These are phyloP conservation scores for Melieria crassipennis DNA, from an alignment of 2,888 invertebrate genomes.

Conservation along the genomic window DNA sequence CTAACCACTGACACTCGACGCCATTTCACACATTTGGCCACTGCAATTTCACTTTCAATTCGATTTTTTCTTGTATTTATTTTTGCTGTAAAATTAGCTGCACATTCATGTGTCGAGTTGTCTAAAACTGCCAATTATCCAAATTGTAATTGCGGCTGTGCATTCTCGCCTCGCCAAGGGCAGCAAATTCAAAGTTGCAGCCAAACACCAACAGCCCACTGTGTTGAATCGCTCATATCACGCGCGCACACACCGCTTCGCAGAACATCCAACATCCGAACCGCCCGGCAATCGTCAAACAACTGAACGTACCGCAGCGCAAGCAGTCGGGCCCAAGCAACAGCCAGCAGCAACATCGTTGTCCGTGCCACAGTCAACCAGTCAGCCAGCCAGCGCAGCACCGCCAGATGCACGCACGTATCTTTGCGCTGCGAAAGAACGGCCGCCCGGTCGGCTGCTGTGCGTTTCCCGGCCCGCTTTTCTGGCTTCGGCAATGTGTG, in stretches of 20 bases:
- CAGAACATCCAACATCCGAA: conserved; percentile 48
- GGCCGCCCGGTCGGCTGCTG: conserved; percentile 6
- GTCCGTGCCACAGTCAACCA: background rate
- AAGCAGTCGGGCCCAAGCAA: conserved; percentile 11
- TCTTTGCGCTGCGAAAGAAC: conserved; percentile 34
- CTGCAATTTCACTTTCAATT: no score
- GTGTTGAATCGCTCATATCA: background rate
- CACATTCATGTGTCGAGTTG: no score
- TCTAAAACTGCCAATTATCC: conserved; percentile 9
- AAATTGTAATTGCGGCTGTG: conserved; percentile 31
- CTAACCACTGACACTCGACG: no score
- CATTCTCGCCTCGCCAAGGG: conserved; percentile 20
- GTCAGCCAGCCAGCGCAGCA: conserved; percentile 7
- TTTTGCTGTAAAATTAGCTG: no score
- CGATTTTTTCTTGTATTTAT: no score
- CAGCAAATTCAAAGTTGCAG: background rate
- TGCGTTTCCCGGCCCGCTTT: background rate
- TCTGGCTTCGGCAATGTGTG: conserved; percentile 4
- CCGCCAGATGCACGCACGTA: conserved; percentile 4
- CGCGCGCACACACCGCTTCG: conserved; percentile 28
- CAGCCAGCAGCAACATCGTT: conserved; percentile 16
- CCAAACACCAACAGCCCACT: background rate
- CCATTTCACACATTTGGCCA: no score
- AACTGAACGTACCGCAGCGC: conserved; percentile 45
- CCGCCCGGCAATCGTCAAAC: conserved; percentile 54